Evolutionary conservation across 1,140 invertebrate genomes (phyloP).

Genomic region (Druon quercuslanigerum): DNA sequence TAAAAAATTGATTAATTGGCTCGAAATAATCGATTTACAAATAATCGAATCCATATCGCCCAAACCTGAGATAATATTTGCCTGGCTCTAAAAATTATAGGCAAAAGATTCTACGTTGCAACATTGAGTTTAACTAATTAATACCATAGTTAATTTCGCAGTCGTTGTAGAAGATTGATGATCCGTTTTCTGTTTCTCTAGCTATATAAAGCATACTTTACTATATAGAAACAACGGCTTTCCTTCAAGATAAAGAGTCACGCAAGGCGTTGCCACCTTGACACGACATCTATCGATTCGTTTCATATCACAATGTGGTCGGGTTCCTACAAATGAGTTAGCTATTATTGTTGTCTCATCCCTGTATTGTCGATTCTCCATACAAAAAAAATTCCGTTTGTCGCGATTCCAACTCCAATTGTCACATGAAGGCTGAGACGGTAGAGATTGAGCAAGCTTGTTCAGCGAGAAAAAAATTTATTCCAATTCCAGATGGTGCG

Average conservation of each 20-base stretch:
- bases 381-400: slow-evolving; percentile 45
- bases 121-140: slow-evolving; percentile 50
- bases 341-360: slow-evolving; percentile 76
- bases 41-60: too few relatives aligned
- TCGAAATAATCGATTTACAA: too few relatives aligned
- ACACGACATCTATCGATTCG: slow-evolving; percentile 38
- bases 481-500: too few relatives aligned
- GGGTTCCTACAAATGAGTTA: slow-evolving; percentile 68
- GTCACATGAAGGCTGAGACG: slow-evolving; percentile 73
- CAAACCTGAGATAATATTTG: too few relatives aligned
- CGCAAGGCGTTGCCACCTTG: neutral
- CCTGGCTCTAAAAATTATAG: neutral
- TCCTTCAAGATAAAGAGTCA: slow-evolving; percentile 41
- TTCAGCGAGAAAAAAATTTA: too few relatives aligned
- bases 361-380: slow-evolving; percentile 74
- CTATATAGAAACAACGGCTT: slow-evolving; percentile 18
- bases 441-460: slow-evolving; percentile 60
- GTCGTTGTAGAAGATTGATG: slow-evolving; percentile 68
- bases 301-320: slow-evolving; percentile 74
- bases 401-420: slow-evolving; percentile 53
- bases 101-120: neutral
- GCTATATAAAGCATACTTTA: slow-evolving; percentile 43
- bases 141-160: slow-evolving; percentile 54
- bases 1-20: too few relatives aligned
- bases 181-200: slow-evolving; percentile 42